Evolutionary conservation across 2,888 invertebrate species (phyloP).

Genomic region (Drosophila diplacantha): DNA sequence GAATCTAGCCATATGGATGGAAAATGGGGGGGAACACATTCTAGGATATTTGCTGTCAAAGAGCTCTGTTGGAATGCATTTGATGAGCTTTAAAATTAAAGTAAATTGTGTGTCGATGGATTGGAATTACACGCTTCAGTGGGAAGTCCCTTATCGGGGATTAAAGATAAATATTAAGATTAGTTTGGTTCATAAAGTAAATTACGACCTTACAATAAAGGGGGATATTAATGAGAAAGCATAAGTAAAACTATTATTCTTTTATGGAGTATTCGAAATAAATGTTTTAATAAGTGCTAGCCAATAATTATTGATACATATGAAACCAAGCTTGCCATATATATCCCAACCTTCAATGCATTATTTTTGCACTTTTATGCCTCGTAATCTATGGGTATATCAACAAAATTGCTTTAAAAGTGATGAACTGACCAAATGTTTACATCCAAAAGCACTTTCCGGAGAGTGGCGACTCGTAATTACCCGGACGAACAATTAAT

Average conservation of each 20-base stretch:
- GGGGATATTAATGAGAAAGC: background rate
- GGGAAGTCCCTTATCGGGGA: background rate
- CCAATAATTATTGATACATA: background rate
- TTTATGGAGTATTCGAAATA: too few relatives aligned
- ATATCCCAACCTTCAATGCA: background rate
- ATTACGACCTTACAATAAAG: background rate
- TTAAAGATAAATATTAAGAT: background rate
- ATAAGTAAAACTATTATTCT: background rate
- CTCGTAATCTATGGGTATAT: constrained; percentile 11
- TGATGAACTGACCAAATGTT: constrained; percentile 18
- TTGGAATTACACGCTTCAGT: constrained; percentile 5
- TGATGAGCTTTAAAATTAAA: constrained; percentile 16
- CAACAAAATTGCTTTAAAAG: constrained; percentile 8
- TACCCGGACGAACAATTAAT: constrained; percentile 29
- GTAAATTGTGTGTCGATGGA: constrained; percentile 22
- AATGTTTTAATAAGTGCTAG: background rate
- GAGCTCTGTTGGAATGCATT: constrained; percentile 12
- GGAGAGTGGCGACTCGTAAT: constrained; percentile 23
- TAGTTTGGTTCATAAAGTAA: background rate
- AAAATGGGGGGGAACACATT: background rate
- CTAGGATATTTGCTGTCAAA: constrained; percentile 7
- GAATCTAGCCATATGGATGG: constrained; percentile 8
- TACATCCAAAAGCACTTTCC: constrained; percentile 35
- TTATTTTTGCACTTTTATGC: background rate
- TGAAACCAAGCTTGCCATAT: background rate